Conservation (phyloP, 2,888 invertebrate genomes). For the Phorcus lineatus region DNA sequence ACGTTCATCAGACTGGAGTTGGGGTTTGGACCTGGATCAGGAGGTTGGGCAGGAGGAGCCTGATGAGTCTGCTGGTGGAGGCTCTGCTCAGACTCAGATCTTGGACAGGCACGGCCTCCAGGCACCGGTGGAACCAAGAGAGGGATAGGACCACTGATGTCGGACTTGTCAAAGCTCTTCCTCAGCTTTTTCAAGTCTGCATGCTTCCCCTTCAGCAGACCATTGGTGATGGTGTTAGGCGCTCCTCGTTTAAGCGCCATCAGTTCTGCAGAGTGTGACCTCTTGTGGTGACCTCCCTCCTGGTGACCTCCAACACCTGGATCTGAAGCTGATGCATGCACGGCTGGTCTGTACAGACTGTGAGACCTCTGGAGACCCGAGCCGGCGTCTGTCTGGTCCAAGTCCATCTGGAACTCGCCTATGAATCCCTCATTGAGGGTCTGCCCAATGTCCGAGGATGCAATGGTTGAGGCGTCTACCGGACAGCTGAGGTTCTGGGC, state of each 20-base stretch:
- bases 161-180: slow-evolving; percentile 61
- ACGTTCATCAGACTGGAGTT: slow-evolving; percentile 33
- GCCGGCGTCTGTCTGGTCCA: slow-evolving; percentile 12
- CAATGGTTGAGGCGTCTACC: slow-evolving; percentile 26
- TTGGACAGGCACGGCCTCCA: neutral
- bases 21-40: neutral
- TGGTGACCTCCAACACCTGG: slow-evolving; percentile 5
- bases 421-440: slow-evolving; percentile 61
- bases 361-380: neutral
- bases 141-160: slow-evolving; percentile 53
- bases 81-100: neutral
- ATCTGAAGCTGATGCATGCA: slow-evolving; percentile 7
- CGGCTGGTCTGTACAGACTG: slow-evolving; percentile 21
- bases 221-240: slow-evolving; percentile 66
- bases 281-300: slow-evolving; percentile 24
- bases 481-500: slow-evolving; percentile 16
- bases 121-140: slow-evolving; percentile 40
- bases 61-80: neutral
- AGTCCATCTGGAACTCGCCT: slow-evolving; percentile 11
- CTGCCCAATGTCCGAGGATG: slow-evolving; percentile 22
- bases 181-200: slow-evolving; percentile 51
- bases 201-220: slow-evolving; percentile 57
- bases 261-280: slow-evolving; percentile 39
- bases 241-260: slow-evolving; percentile 55
- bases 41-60: neutral